A percentile compares a stretch with the other conserved stretches of the same genome.
Conservation (phyloP, 2,113 vertebrate species). For the Poeciliopsis occidentalis region DNA sequence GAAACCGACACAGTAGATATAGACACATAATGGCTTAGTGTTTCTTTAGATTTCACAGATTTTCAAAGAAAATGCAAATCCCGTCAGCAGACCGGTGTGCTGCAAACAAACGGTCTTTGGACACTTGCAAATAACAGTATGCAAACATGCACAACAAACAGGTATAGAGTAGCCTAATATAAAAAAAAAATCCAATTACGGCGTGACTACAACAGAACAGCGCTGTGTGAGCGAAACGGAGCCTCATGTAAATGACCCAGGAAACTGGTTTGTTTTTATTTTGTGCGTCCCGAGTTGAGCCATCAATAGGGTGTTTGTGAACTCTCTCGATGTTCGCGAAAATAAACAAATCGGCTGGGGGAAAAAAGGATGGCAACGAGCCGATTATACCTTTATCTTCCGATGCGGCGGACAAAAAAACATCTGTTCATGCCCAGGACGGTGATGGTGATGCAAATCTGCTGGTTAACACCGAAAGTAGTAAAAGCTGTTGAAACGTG, state of each 20-base stretch:
- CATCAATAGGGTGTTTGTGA: slow-evolving; percentile 61
- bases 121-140: slow-evolving; percentile 50
- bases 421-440: slow-evolving; percentile 5
- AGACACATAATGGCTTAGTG: slow-evolving; percentile 28
- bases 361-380: slow-evolving; percentile 4
- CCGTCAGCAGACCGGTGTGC: not conserved
- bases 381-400: slow-evolving; percentile 15
- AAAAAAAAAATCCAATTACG: not conserved
- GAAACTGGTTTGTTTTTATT: slow-evolving; percentile 48
- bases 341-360: slow-evolving; percentile 66
- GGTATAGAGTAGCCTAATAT: not conserved
- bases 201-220: slow-evolving; percentile 30
- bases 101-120: slow-evolving; percentile 40
- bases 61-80: slow-evolving; percentile 59
- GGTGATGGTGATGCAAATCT: slow-evolving; percentile 51
- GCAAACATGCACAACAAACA: slow-evolving; percentile 13
- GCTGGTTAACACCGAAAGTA: slow-evolving; percentile 9
- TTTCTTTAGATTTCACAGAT: slow-evolving; percentile 51
- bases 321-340: slow-evolving; percentile 20
- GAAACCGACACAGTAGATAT: not conserved
- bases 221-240: slow-evolving; percentile 14
- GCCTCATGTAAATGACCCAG: slow-evolving; percentile 72
- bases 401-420: slow-evolving; percentile 10
- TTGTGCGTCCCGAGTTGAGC: not conserved
- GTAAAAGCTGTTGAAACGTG: slow-evolving; percentile 1